Base-by-base conservation (phyloP, 2,797 vertebrate species). In the Rhinichthys osculus region DNA sequence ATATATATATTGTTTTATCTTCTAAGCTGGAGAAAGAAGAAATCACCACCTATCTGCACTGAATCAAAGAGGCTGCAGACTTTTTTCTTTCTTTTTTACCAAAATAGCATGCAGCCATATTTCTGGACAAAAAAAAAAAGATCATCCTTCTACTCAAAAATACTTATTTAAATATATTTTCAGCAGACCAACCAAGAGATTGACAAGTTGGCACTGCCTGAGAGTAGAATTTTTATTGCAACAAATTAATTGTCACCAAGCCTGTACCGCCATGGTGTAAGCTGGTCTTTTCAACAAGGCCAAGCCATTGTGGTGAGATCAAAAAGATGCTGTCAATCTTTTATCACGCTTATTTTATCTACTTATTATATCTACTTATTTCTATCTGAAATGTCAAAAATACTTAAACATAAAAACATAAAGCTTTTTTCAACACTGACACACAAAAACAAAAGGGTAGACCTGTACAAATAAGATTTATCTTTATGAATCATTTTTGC, bases 351-450 rank as follows among this genome's bases (percentile, higher is more conserved):
- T 38, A 14, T 76, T 13, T 54, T 35, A 27, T 27, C 27, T 27
- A 27, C 27, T 27, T 27, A 27, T 27, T 27, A 27, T 23, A 17
- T 40, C 19, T n/a, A 64, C 38, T 44, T 11, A n/a, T 27, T 78
- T 62, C 40, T 64, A 47, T 79, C 62, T 30, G 11, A 47, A 66
- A 79, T 79, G 59, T 64, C 59, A 66, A 21, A 74, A 66, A 66
- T 66, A 23, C 16, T 66, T 16, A 2, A 42, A 14, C 27, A 47
- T 5, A 7, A 13, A 64, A 64, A 59, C 1, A 9, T 1, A 13
- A 35, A 35, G 8, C 5, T 23, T 76, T 64, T 57, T 82, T 59
- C 17, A 5, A 30, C 3, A 33, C n/a, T 44, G 44, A 64, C 10
- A 30, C 62, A 30, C 23, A 19, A 27, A 71, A 38, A 19, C 69